Base-by-base conservation (phyloP, 2,888 invertebrate genomes). In the Aleiodes leptofemur region DNA sequence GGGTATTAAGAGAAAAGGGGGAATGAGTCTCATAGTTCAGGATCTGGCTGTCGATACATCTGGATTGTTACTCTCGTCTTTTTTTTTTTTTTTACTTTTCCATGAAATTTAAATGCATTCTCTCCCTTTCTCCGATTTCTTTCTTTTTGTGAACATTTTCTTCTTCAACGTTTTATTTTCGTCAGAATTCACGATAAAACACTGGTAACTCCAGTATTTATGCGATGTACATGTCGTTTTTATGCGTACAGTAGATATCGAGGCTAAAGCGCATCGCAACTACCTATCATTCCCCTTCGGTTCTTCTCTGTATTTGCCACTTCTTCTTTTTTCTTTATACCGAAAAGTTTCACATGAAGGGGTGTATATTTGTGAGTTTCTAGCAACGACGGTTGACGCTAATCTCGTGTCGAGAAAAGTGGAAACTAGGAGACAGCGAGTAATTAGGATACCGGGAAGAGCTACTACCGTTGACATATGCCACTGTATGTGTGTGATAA, bases 161-260 rank as follows among this genome's bases (percentile, higher is more conserved):
- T 51, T 72, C 64, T 38, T 59, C 61, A 76, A 59, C 75, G 56
- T 75, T 78, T 69, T 78, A 71, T 57, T 43, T 48, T 31, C 68
- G 29, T 43, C 80, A 76, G 74, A 74, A 78, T 79, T 80, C 81
- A 84, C 85, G 87, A 86, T 89, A 89, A 89, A 89, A 89, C 88
- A 88, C 85, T 85, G 87, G 86, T 89, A 89, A 89, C 87, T 84
- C 88, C 87, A 83, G 86, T 88, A 89, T 89, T 89, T 89, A 89
- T 89, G 86, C 83, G 83, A 79, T 78, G 78, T 82, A 80, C 80
- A 80, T 82, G 82, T 81, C 81, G 80, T 78, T 80, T 74, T 68
- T 74, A 69, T 70, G 55, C 73, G 59, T 73, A 59, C 69, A 55
- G 59, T 66, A n/a, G 31, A 59, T 51, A 61, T 50, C 23, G 38